These are phyloP conservation scores for Plectus sambesii DNA, from an alignment of 1,140 invertebrate genomes.

Conservation along the genomic window DNA sequence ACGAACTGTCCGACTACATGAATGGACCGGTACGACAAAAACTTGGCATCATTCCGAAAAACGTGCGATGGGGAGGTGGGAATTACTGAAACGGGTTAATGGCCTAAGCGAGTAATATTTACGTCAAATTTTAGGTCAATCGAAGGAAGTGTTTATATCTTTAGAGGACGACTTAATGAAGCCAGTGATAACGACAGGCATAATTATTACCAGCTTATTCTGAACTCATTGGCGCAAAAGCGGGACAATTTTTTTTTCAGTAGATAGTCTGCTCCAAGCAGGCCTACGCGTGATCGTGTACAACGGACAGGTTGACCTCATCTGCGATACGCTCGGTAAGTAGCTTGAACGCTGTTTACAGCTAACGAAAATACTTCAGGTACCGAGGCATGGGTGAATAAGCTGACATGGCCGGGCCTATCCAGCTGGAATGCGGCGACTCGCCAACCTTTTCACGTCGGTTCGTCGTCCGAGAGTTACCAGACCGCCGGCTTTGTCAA, in stretches of 20 bases:
- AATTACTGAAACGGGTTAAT: too few relatives aligned
- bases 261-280: slow-evolving; percentile 41
- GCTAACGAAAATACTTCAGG: too few relatives aligned
- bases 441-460: slow-evolving; percentile 25
- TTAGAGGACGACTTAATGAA: slow-evolving; percentile 48
- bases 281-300: slow-evolving; percentile 45
- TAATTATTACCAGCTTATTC: too few relatives aligned
- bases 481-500: slow-evolving; percentile 35
- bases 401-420: slow-evolving; percentile 28
- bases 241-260: too few relatives aligned
- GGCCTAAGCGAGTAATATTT: too few relatives aligned
- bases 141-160: slow-evolving; percentile 43
- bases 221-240: too few relatives aligned
- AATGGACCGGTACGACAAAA: slow-evolving; percentile 45
- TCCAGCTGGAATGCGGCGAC: slow-evolving; percentile 23
- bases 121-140: too few relatives aligned
- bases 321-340: slow-evolving; percentile 44
- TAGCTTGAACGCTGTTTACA: too few relatives aligned
- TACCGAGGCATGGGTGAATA: slow-evolving; percentile 43
- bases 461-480: slow-evolving; percentile 8
- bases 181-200: slow-evolving; percentile 31
- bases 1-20: slow-evolving; percentile 44
- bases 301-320: slow-evolving; percentile 47
- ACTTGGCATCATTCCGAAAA: slow-evolving; percentile 45
- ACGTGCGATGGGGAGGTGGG: slow-evolving; percentile 46